Conservation (phyloP, 2,888 invertebrate genomes). For the Troilus luridus region DNA sequence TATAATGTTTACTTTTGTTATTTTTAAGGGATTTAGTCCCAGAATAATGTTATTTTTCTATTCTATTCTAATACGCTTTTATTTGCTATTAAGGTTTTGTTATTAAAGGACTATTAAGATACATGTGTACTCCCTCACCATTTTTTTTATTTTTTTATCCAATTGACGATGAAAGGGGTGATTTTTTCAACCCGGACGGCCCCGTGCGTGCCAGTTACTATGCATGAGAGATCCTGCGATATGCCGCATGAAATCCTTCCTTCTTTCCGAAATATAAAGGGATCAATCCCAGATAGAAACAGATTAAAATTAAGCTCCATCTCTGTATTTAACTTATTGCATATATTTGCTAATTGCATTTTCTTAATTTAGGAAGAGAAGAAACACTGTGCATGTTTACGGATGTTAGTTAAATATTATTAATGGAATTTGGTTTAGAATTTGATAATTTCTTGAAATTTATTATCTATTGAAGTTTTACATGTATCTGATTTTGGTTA, state of each 20-base stretch:
- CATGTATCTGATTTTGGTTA: too few species aligned
- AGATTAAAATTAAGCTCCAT: constrained; percentile 18
- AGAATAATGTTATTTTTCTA: too few species aligned
- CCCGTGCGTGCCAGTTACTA: not conserved
- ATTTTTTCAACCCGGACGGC: not conserved
- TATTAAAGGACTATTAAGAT: too few species aligned
- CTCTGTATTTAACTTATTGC: not conserved
- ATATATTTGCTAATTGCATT: too few species aligned
- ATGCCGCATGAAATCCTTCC: constrained; percentile 39
- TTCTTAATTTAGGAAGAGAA: not conserved
- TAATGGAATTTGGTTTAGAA: too few species aligned
- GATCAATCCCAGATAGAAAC: constrained; percentile 5
- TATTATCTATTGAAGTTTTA: too few species aligned
- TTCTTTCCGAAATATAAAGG: constrained; percentile 6
- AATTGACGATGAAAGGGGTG: not conserved
- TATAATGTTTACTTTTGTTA: too few species aligned
- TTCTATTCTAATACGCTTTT: too few species aligned
- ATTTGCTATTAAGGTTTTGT: too few species aligned
- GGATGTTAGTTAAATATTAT: not conserved
- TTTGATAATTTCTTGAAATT: too few species aligned
- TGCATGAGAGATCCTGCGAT: constrained; percentile 42
- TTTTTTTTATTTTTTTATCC: not conserved
- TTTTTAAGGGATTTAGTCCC: too few species aligned
- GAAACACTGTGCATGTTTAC: not conserved
- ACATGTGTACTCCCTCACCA: too few species aligned